Conservation (phyloP, 2,113 vertebrate genomes). For the Pristiophorus japonicus region DNA sequence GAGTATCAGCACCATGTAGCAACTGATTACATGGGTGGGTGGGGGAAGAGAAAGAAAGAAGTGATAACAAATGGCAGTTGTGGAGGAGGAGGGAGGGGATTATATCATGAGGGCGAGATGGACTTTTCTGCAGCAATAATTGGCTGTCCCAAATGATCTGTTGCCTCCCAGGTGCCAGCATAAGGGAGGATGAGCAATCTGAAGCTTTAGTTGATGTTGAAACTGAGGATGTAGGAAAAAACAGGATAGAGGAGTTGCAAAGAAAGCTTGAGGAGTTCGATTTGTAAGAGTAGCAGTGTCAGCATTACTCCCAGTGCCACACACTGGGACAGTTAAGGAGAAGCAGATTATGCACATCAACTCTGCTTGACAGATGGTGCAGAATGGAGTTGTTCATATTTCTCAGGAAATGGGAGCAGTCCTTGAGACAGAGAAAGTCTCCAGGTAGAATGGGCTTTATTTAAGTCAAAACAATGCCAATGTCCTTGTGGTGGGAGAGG, state of each 20-base stretch:
- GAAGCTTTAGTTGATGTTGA: not conserved
- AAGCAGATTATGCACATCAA: not conserved
- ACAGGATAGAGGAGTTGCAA: not conserved
- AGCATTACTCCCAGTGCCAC: not conserved
- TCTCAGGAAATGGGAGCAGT: not conserved
- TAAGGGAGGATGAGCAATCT: too few species aligned
- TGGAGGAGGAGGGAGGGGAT: not conserved
- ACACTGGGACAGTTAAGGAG: not conserved
- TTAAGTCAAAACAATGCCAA: not conserved
- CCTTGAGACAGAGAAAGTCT: not conserved
- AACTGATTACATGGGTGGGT: not conserved
- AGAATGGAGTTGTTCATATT: not conserved
- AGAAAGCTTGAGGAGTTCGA: not conserved
- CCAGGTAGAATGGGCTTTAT: not conserved
- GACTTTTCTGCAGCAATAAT: too few species aligned
- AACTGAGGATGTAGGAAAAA: not conserved
- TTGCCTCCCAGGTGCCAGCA: too few species aligned
- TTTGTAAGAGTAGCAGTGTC: not conserved
- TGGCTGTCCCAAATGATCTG: too few species aligned
- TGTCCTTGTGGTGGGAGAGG: not conserved
- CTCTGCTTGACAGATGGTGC: not conserved
- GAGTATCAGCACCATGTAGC: not conserved
- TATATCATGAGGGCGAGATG: not conserved
- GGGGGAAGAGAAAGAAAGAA: too few species aligned
- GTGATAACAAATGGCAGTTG: not conserved